Evolutionary conservation across 2,888 invertebrate genomes (phyloP), one percentile per base, ranked within the genome.

Genomic region (Chymomyza amoena): DNA sequence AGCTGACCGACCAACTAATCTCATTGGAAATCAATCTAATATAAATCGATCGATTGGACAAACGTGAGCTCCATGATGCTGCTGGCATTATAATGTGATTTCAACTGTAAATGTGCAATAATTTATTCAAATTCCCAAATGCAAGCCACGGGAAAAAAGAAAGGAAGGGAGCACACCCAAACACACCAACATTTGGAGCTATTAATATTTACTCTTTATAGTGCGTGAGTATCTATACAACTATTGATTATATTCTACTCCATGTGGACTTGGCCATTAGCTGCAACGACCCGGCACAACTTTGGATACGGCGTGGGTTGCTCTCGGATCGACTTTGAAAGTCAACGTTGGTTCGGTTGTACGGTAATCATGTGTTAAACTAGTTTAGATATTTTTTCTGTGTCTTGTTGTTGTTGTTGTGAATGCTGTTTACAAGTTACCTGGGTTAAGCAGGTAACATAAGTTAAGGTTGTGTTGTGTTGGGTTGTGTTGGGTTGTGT

Each of bases 71-170:
- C 74, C 80, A 77, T 79, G 78, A 69, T 57, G 57, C 69, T 81
- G 79, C 56, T 72, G 78, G 78, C 78, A 85, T 83, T 87, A 82
- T 78, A 83, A 87, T 83, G 85, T 87, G 87, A 80, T 87, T 80
- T 78, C 66, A 78, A 77, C 86, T 83, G 83, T 87, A 83, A 87
- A 83, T 83, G 87, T 87, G 87, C 83, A 83, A 83, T 87, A 83
- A 87, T 87, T 83, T 83, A 83, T 83, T 87, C 81, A 83, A 87
- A 83, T 83, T 78, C 83, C 83, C 87, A 76, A 83, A 87, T 71
- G 83, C 13, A 45, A 32, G 4, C 32, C 39, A 45, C 39, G 13
- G 39, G 13, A 45, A 13, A 1, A 45, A 13, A 13, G 13, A 45
- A 45, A 45, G 39, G 4, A 45, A 45, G 39, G 4, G 13, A 10